A percentile compares a stretch with the other conserved stretches of the same genome.
Conservation (phyloP, 53 echinoderm and acorn worm genomes). For the Holothuria scabra region DNA sequence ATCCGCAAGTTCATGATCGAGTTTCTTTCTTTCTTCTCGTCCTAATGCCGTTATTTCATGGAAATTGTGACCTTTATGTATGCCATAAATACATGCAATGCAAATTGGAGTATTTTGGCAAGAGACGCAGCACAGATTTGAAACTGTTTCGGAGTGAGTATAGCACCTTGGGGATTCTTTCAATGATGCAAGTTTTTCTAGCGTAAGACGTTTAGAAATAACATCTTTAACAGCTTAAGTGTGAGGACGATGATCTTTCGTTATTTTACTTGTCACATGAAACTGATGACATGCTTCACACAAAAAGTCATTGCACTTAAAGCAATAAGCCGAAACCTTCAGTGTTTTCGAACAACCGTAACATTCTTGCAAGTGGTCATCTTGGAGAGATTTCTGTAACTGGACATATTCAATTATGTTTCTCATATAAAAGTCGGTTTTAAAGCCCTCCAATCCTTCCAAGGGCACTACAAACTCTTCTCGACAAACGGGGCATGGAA, state of each 20-base stretch:
- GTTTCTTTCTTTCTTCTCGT: not conserved
- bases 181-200: not conserved
- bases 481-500: slow-evolving; percentile 18
- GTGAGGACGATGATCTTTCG: slow-evolving; percentile 12
- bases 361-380: slow-evolving; percentile 1
- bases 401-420: slow-evolving; percentile 12
- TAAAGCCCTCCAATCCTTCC: slow-evolving; percentile 19
- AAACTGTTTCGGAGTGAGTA: slow-evolving; percentile 14
- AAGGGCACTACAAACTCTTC: not conserved
- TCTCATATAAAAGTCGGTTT: slow-evolving; percentile 8
- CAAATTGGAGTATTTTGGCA: not conserved
- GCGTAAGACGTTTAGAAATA: not conserved
- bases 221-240: slow-evolving; percentile 5
- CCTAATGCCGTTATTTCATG: not conserved
- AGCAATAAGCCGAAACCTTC: slow-evolving; percentile 14
- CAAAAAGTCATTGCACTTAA: slow-evolving; percentile 2
- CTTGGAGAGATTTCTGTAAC: slow-evolving; percentile 7
- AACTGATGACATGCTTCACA: not conserved
- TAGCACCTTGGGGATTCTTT: slow-evolving; percentile 11
- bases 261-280: slow-evolving; percentile 2
- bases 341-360: not conserved
- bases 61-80: not conserved
- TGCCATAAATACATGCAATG: slow-evolving; percentile 3
- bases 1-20: not conserved
- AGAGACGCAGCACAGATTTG: slow-evolving; percentile 12